Evolutionary conservation across 2,797 vertebrate genomes (phyloP).

Genomic region (Echeneis naucrates): DNA sequence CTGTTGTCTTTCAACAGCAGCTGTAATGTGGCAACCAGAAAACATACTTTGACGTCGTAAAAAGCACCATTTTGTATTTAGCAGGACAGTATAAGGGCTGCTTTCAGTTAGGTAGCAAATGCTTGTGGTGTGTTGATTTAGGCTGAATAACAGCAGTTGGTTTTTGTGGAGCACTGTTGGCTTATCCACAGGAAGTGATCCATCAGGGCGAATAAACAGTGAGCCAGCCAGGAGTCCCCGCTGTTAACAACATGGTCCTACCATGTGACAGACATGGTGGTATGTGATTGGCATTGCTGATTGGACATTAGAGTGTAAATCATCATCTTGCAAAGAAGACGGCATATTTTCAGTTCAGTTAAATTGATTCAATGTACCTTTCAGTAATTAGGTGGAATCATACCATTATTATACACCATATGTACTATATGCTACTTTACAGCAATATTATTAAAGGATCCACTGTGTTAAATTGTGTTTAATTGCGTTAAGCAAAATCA

Average conservation of each 20-base stretch:
- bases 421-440: background rate
- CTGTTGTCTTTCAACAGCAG: conserved; percentile 16
- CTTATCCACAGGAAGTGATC: conserved; percentile 77
- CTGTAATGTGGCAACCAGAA: conserved; percentile 34
- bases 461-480: conserved; percentile 26
- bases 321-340: conserved; percentile 21
- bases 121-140: conserved; percentile 62
- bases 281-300: conserved; percentile 73
- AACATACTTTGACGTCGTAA: conserved; percentile 26
- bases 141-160: conserved; percentile 75
- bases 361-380: background rate
- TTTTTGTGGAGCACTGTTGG: conserved; percentile 73
- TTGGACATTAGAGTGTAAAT: conserved; percentile 59
- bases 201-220: conserved; percentile 79
- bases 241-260: conserved; percentile 64
- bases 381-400: conserved; percentile 9
- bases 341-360: conserved; percentile 25
- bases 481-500: conserved; percentile 17
- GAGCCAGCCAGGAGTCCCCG: conserved; percentile 68
- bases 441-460: background rate
- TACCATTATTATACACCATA: background rate
- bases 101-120: conserved; percentile 36
- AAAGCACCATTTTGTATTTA: conserved; percentile 28
- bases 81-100: conserved; percentile 9
- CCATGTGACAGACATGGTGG: conserved; percentile 72